phyloP scores from a whole-genome alignment of 1,140 invertebrate genomes.

The Limonius californicus region DNA sequence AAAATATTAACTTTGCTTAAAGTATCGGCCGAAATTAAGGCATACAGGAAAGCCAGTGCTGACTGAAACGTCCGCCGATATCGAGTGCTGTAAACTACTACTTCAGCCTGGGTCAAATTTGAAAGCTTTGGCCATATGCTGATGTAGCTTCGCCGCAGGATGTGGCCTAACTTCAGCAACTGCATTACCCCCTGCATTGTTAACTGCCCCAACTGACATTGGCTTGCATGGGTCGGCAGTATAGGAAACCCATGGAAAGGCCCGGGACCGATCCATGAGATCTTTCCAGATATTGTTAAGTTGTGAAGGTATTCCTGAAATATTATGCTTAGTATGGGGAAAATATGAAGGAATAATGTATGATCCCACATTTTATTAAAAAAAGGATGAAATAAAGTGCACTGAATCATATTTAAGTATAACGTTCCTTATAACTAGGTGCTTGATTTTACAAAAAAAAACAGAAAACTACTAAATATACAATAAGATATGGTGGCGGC shows the following conservation, averaged over 20 bases:
- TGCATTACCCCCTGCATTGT: constrained; percentile 63
- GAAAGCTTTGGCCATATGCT: constrained; percentile 38
- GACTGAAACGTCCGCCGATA: constrained; percentile 88
- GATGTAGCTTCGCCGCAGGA: constrained; percentile 67
- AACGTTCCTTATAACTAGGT: too few species aligned
- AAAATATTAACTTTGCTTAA: constrained; percentile 53
- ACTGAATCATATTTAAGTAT: too few species aligned
- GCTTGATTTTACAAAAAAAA: too few species aligned
- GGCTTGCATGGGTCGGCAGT: constrained; percentile 56
- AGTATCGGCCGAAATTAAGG: constrained; percentile 59
- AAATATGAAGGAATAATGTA: too few species aligned
- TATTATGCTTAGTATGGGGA: too few species aligned
- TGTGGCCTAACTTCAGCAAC: constrained; percentile 69
- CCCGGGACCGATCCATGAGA: constrained; percentile 70
- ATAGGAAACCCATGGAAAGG: constrained; percentile 80
- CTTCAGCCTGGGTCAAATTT: constrained; percentile 53
- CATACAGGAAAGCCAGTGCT: constrained; percentile 74
- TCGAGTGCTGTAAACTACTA: constrained; percentile 74
- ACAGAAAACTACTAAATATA: too few species aligned
- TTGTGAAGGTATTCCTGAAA: constrained; percentile 57
- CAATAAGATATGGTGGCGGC: too few species aligned
- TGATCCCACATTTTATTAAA: too few species aligned
- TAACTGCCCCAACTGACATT: constrained; percentile 67
- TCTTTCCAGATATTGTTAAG: constrained; percentile 54
- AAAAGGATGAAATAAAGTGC: too few species aligned